Conservation (phyloP, 2,888 invertebrate genomes). For the Plusia festucae region DNA sequence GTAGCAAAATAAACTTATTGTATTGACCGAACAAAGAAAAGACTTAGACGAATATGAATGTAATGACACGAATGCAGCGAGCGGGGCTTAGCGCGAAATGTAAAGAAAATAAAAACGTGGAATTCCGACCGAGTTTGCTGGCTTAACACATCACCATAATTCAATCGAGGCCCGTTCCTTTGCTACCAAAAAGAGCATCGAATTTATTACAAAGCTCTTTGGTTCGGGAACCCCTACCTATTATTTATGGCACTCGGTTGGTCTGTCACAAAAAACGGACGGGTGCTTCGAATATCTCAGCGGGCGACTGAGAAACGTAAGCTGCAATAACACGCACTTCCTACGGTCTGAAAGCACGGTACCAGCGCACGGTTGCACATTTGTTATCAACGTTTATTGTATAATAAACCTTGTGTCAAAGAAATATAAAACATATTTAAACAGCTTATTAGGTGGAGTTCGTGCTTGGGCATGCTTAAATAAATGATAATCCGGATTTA, state of each 20-base stretch:
- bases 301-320: constrained; percentile 87
- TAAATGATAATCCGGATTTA: constrained; percentile 87
- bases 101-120: constrained; percentile 82
- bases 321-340: constrained; percentile 89
- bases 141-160: constrained; percentile 89
- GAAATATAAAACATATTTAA: constrained; percentile 70
- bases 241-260: constrained; percentile 89
- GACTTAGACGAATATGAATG: constrained; percentile 77
- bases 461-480: constrained; percentile 72
- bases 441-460: constrained; percentile 53
- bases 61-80: constrained; percentile 75
- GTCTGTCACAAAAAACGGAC: constrained; percentile 89
- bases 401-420: constrained; percentile 72
- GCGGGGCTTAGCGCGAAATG: constrained; percentile 78
- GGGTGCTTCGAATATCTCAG: constrained; percentile 88
- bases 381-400: constrained; percentile 62
- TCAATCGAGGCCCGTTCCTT: constrained; percentile 85
- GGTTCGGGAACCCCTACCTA: constrained; percentile 87
- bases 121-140: constrained; percentile 81
- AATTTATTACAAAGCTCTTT: constrained; percentile 88
- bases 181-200: constrained; percentile 88
- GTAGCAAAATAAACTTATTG: constrained; percentile 80
- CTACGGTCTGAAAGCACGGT: constrained; percentile 76
- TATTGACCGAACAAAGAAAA: constrained; percentile 76
- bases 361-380: constrained; percentile 71